Evolutionary conservation across 1,140 invertebrate genomes (phyloP).

Genomic region (Trachymyrmex cornetzi): DNA sequence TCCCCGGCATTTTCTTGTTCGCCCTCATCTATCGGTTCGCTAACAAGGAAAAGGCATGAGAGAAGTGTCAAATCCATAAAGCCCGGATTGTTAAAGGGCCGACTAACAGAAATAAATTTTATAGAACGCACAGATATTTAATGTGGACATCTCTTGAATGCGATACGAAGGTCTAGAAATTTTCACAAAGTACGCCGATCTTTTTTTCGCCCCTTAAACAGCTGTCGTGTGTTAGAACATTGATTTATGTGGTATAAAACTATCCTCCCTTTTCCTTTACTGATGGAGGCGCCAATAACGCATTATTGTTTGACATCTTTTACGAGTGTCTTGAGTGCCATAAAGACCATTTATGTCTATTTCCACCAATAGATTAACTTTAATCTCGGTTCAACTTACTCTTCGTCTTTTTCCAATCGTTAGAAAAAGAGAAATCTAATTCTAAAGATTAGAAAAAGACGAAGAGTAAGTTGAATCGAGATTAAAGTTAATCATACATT

Average conservation of each 20-base stretch:
- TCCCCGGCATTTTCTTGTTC: conserved; percentile 37
- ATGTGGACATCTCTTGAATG: not conserved
- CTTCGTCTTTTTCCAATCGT: no score
- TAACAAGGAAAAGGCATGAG: not conserved
- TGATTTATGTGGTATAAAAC: not conserved
- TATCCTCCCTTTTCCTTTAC: not conserved
- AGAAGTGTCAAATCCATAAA: not conserved
- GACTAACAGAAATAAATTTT: not conserved
- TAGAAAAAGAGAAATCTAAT: no score
- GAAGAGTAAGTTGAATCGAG: no score
- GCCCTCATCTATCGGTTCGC: not conserved
- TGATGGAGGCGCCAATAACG: not conserved
- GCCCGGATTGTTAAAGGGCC: not conserved
- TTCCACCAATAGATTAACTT: no score
- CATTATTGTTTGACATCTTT: not conserved
- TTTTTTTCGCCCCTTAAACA: not conserved
- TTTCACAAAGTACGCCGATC: not conserved
- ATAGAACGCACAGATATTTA: not conserved
- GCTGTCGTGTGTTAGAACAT: not conserved
- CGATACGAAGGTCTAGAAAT: not conserved
- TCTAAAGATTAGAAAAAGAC: no score
- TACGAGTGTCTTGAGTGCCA: not conserved
- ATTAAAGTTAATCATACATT: no score
- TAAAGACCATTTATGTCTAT: not conserved
- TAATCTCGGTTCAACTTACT: no score